These are phyloP conservation scores for Drosophila yakuba DNA, from an alignment of 1,140 invertebrate genomes.

Conservation along the genomic window DNA sequence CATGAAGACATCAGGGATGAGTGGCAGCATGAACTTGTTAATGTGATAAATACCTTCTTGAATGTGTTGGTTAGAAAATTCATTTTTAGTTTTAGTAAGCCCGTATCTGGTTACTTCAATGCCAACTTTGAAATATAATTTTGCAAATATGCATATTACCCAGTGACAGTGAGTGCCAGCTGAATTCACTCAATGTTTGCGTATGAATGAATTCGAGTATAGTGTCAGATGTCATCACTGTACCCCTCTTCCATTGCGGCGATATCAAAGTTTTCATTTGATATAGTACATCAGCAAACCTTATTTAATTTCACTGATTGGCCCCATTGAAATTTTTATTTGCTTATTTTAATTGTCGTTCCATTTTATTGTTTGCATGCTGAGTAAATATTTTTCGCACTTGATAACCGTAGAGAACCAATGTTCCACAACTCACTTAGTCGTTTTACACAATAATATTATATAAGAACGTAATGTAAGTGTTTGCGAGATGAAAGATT, in stretches of 20 bases:
- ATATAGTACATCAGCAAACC: not conserved
- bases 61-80: not conserved
- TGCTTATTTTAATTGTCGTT: slow-evolving; percentile 35
- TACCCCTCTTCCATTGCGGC: slow-evolving; percentile 16
- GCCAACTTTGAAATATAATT: slow-evolving; percentile 15
- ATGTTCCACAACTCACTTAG: slow-evolving; percentile 15
- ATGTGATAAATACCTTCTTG: slow-evolving; percentile 5
- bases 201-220: not conserved
- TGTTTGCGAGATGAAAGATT: not conserved
- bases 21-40: slow-evolving; percentile 14
- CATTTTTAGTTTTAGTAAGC: not conserved
- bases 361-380: slow-evolving; percentile 29
- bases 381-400: slow-evolving; percentile 12
- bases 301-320: slow-evolving; percentile 43
- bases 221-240: slow-evolving; percentile 27
- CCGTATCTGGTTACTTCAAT: slow-evolving; percentile 24
- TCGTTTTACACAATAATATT: not conserved
- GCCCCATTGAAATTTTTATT: slow-evolving; percentile 32
- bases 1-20: slow-evolving; percentile 1
- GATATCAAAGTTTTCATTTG: slow-evolving; percentile 30
- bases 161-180: not conserved
- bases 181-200: slow-evolving; percentile 12
- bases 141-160: slow-evolving; percentile 18
- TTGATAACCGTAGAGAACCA: slow-evolving; percentile 20
- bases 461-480: not conserved